Percentiles rank a stretch among this genome's conserved stretches.
Evolutionary conservation across 2,113 vertebrate genomes (phyloP).

Genomic region (Falco punctatus): DNA sequence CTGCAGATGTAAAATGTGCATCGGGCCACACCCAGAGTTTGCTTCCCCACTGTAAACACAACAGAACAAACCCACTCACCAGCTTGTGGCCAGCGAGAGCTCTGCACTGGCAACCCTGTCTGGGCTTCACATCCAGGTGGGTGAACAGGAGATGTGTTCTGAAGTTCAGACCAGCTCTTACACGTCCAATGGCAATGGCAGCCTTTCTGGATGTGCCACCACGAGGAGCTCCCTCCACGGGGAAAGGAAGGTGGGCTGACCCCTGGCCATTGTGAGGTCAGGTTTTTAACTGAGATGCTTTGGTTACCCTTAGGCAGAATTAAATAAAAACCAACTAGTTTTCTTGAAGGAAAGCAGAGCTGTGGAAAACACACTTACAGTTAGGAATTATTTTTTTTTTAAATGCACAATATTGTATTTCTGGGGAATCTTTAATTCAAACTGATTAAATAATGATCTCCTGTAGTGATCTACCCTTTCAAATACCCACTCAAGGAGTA

Average conservation of each 20-base stretch:
- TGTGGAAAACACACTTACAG: not conserved
- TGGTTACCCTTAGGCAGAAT: not conserved
- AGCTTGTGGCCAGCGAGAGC: not conserved
- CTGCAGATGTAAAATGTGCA: not conserved
- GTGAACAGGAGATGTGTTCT: not conserved
- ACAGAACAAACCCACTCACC: not conserved
- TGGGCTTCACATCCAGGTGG: not conserved
- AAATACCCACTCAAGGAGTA: not conserved
- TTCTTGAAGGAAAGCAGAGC: not conserved
- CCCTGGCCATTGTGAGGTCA: rapidly evolving
- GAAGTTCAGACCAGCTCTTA: not conserved
- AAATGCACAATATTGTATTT: not conserved
- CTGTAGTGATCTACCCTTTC: not conserved
- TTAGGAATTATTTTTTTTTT: not conserved
- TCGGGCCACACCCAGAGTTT: not conserved
- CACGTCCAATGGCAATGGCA: not conserved
- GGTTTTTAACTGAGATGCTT: not conserved
- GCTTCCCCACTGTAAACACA: not conserved
- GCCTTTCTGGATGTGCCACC: not conserved
- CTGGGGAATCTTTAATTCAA: not conserved
- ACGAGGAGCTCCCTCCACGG: not conserved
- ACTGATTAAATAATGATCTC: not conserved
- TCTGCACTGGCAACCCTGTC: not conserved
- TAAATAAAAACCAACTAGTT: not conserved
- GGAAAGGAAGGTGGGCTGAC: not conserved